Base-by-base conservation (phyloP, 2,797 vertebrate genomes). In the Intellagama lesueurii region DNA sequence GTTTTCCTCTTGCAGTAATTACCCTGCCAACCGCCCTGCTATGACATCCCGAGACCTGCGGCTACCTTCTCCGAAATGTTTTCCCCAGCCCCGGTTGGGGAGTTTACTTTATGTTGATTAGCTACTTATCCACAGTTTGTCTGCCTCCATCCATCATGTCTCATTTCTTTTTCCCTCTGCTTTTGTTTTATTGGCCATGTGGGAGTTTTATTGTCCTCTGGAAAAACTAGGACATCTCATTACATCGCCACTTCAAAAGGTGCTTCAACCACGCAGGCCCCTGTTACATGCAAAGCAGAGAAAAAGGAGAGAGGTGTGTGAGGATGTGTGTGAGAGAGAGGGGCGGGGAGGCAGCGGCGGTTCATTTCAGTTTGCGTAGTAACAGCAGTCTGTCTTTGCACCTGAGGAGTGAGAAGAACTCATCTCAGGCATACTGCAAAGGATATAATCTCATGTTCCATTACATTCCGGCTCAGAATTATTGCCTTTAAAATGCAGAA, bases 1-100 rank as follows among this genome's bases (percentile, higher is more conserved):
- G 95, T 96, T 94, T 94, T 92, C 92, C 0, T 88, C 92, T 91
- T 95, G 93, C 90, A 91, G 86, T 92, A 94, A 95, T 96, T 95
- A 95, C 93, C 89, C 92, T 92, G 94, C 94, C 94, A 94, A 87
- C 91, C 47, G 76, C 94, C 91, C 52, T 14, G 0, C 90, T 90
- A 90, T 92, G 92, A 93, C 94, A 94, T 90, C 94, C 92, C 82
- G 5, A 78, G 93, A 66, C 92, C 90, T 90, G n/a, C 75, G 5
- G 66, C 87, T 91, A 11, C 90, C 86, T 90, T 69, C 64, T 5
- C 68, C 0, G 17, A 83, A 82, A 73, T 52, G 69, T 9, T 32
- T 83, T 70, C 88, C 87, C 68, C 89, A 87, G 91, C 68, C 6
- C 92, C 90, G 44, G 88, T 78, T 88, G 80, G 91, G 64, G 86